These are phyloP conservation scores for Carlito syrichta DNA, from an alignment of 2,113 vertebrate species.

Conservation along the genomic window DNA sequence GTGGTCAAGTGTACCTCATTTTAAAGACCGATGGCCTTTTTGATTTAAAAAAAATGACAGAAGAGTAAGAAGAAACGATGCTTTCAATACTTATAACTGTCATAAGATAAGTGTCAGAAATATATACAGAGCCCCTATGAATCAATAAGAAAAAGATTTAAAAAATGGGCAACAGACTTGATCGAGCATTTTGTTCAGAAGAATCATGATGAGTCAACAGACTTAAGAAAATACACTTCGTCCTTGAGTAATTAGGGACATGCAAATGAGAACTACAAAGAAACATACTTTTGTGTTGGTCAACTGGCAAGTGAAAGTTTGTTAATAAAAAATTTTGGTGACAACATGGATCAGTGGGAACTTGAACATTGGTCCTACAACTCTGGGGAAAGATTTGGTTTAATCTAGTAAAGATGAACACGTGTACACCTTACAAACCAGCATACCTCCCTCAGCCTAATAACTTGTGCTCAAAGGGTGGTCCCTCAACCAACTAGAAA, in stretches of 20 bases:
- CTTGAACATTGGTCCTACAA: background rate
- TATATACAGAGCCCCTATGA: background rate
- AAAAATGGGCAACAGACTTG: slow-evolving; percentile 4
- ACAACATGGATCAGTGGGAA: background rate
- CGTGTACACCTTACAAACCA: background rate
- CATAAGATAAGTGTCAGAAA: background rate
- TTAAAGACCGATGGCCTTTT: background rate
- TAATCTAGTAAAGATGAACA: background rate
- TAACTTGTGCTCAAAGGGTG: background rate
- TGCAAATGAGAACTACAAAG: background rate
- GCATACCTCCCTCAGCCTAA: background rate
- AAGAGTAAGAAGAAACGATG: background rate
- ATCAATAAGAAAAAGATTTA: background rate
- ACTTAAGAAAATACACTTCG: background rate
- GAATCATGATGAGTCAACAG: background rate
- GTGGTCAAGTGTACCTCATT: background rate
- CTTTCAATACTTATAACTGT: background rate
- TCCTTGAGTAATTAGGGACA: background rate
- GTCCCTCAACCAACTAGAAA: background rate
- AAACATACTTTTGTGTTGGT: background rate
- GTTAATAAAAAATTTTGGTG: background rate
- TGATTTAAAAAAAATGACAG: slow-evolving; percentile 26
- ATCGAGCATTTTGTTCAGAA: background rate
- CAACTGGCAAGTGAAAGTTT: background rate
- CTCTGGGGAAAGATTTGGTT: background rate